Conservation (phyloP, 2,113 vertebrate genomes). For the Camelus dromedarius region DNA sequence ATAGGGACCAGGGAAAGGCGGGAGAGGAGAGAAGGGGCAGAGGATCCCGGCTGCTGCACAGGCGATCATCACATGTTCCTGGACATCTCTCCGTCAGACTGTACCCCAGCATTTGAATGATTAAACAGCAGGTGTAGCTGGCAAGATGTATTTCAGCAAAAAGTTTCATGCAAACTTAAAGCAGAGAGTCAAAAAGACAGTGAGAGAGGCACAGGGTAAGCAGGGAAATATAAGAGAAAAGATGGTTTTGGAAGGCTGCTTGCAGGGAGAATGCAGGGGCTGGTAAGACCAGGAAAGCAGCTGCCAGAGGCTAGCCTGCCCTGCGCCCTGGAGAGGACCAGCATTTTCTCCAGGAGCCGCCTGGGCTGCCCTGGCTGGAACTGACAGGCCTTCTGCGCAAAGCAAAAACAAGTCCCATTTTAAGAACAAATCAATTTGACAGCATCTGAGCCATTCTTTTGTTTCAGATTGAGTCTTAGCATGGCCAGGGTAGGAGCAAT, state of each 20-base stretch:
- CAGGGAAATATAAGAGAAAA: not conserved
- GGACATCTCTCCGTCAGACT: too few relatives aligned
- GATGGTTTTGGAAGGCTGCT: not conserved
- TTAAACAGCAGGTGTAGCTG: not conserved
- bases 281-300: not conserved
- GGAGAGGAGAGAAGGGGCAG: not conserved
- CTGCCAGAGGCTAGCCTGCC: not conserved
- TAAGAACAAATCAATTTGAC: not conserved
- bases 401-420: not conserved
- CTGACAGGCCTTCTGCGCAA: not conserved
- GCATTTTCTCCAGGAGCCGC: not conserved
- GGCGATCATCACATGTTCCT: not conserved
- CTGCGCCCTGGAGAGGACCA: not conserved
- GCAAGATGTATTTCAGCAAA: not conserved
- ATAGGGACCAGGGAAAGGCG: not conserved
- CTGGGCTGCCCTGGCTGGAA: not conserved
- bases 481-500: not conserved
- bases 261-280: accelerated
- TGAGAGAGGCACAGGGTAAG: not conserved
- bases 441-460: not conserved
- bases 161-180: not conserved
- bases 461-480: not conserved
- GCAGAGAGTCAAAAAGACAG: not conserved
- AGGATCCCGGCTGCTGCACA: not conserved
- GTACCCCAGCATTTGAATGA: not conserved